Conservation (phyloP, 2,113 vertebrate genomes). For the Phasianus colchicus region DNA sequence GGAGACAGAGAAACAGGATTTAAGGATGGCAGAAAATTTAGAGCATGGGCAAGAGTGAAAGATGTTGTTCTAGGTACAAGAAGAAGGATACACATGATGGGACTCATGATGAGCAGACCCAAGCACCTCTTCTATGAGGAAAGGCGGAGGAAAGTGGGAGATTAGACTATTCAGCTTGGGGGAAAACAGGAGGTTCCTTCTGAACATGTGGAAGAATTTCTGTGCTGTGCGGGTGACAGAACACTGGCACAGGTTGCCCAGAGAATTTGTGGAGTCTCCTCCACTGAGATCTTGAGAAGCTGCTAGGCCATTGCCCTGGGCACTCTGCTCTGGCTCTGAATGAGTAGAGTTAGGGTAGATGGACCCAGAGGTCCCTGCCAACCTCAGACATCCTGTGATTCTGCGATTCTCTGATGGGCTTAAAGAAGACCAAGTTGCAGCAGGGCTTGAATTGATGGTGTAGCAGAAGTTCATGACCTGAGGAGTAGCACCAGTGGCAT, state of each 20-base stretch:
- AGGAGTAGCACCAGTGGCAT: neutral
- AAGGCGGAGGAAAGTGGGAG: neutral
- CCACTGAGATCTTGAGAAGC: neutral
- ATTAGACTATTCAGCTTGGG: neutral
- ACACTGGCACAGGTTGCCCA: neutral
- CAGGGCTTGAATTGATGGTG: neutral
- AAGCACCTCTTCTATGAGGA: neutral
- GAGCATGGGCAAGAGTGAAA: neutral
- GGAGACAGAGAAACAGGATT: neutral
- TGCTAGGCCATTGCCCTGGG: neutral
- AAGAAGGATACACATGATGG: neutral
- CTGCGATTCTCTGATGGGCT: neutral
- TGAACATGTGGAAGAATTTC: neutral
- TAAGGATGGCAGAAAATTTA: neutral
- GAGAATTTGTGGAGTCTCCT: neutral
- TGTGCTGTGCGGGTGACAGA: neutral
- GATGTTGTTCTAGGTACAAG: neutral
- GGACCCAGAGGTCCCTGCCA: neutral
- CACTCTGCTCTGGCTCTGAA: neutral
- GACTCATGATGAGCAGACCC: neutral
- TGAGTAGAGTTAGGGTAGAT: neutral
- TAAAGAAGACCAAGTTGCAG: neutral
- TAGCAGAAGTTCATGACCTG: neutral
- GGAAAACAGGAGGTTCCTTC: neutral
- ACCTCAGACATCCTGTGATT: neutral